Percentiles rank a stretch among this genome's conserved stretches.
Evolutionary conservation across 2,888 invertebrate species (phyloP).

Genomic region (Philaethria dido): DNA sequence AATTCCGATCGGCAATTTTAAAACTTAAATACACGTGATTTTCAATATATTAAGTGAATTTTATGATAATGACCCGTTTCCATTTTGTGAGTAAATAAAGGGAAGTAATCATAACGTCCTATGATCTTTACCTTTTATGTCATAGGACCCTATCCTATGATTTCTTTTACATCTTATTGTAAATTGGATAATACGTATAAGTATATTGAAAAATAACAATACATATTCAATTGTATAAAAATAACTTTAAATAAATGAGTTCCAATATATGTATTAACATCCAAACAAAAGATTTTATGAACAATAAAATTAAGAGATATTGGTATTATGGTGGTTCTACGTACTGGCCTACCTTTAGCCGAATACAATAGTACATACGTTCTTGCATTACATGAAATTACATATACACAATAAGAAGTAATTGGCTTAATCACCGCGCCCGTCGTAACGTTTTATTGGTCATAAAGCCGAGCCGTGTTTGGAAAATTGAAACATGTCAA

Average conservation of each 20-base stretch:
- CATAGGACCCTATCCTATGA: no score
- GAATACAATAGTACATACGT: slow-evolving; percentile 17
- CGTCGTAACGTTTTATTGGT: slow-evolving; percentile 64
- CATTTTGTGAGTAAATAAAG: no score
- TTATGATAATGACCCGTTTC: no score
- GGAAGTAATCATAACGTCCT: no score
- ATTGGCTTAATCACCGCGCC: slow-evolving; percentile 64
- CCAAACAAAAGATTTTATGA: slow-evolving; percentile 11
- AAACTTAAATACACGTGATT: no score
- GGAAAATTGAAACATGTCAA: slow-evolving; percentile 56
- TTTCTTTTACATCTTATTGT: no score
- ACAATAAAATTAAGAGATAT: slow-evolving; percentile 15
- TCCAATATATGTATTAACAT: neutral
- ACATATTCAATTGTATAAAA: neutral
- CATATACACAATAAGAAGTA: slow-evolving; percentile 60
- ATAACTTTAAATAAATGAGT: no score
- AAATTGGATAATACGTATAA: no score
- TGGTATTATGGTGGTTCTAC: neutral
- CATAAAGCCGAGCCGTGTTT: slow-evolving; percentile 60
- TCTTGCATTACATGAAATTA: slow-evolving; percentile 53
- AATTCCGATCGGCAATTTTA: no score
- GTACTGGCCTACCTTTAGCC: neutral
- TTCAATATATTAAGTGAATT: no score
- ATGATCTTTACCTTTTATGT: no score
- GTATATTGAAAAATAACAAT: neutral